Evolutionary conservation across 92 coral and sea anemone genomes (phyloP).

Genomic region (Hydrozoanthus gracilis): DNA sequence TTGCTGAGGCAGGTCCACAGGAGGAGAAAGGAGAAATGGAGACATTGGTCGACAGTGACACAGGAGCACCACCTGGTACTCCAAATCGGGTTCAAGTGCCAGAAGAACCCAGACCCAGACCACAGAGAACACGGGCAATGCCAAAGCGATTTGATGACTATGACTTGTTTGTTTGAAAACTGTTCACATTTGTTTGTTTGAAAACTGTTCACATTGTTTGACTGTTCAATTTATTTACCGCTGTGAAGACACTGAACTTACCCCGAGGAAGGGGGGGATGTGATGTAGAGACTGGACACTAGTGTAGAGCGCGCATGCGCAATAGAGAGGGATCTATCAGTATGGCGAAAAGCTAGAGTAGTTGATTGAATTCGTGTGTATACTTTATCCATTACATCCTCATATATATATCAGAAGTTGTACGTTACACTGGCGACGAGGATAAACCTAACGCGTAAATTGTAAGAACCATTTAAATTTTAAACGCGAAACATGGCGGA

Average conservation of each 20-base stretch:
- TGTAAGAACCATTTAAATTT: background rate
- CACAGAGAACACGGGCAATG: background rate
- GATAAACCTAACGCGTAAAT: conserved; percentile 2
- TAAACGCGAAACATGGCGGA: background rate
- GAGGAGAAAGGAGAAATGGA: background rate
- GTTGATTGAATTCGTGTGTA: too few species aligned
- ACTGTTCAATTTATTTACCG: background rate
- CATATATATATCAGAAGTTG: background rate
- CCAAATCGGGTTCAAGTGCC: background rate
- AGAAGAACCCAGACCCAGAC: background rate
- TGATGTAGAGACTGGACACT: background rate
- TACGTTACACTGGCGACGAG: conserved; percentile 54
- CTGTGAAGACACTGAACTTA: background rate
- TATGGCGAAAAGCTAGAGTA: too few species aligned
- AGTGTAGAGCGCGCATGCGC: too few species aligned
- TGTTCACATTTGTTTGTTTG: background rate
- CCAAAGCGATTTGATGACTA: conserved; percentile 9
- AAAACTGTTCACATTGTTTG: too few species aligned
- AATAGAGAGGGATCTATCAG: too few species aligned
- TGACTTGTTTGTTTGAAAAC: background rate
- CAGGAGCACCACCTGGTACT: background rate
- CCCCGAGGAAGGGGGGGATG: background rate
- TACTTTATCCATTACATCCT: background rate
- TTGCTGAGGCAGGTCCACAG: background rate
- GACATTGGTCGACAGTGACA: background rate